Evolutionary conservation across 2,888 invertebrate genomes (phyloP), one percentile per base, ranked within the genome.

Genomic region (Zaprionus lineosus): DNA sequence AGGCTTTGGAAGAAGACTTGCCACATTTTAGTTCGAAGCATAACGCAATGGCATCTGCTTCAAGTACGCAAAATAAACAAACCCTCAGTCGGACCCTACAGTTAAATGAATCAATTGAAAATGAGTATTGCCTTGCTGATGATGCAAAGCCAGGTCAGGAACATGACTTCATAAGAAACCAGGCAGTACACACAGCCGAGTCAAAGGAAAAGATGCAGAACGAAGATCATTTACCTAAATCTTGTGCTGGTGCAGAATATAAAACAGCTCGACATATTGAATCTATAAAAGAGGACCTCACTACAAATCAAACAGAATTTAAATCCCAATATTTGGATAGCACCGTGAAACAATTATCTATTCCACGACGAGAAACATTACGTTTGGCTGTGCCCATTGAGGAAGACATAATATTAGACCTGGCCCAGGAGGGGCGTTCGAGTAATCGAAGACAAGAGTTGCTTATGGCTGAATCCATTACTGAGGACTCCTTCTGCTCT

Each of bases 181-280:
- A 53, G 43, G 61, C 65, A 4, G 6, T 62, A 3, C 15, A 51
- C 12, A 4, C 26, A 39, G 19, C 53, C 1, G 58, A 67, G 6
- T 16, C 62, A 14, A 60, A 71, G 26, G 29, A 62, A 15, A 43
- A 55, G n/a, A 33, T 12, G 14, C 18, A 29, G 2, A 36, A 51
- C 19, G 29, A 46, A 4, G 18, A 11, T 1, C 8, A 37, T 2
- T 3, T 15, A 11, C n/a, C n/a, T n/a, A n/a, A n/a, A n/a, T n/a
- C n/a, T n/a, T n/a, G n/a, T n/a, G n/a, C n/a, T n/a, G n/a, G n/a
- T n/a, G n/a, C n/a, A n/a, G n/a, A n/a, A n/a, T n/a, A n/a, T n/a
- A n/a, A n/a, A n/a, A n/a, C n/a, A n/a, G n/a, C n/a, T n/a, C n/a
- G n/a, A n/a, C n/a, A n/a, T n/a, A n/a, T n/a, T n/a, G n/a, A n/a